phyloP scores from a whole-genome alignment of 1,140 invertebrate genomes.

The Sycobia sp. region DNA sequence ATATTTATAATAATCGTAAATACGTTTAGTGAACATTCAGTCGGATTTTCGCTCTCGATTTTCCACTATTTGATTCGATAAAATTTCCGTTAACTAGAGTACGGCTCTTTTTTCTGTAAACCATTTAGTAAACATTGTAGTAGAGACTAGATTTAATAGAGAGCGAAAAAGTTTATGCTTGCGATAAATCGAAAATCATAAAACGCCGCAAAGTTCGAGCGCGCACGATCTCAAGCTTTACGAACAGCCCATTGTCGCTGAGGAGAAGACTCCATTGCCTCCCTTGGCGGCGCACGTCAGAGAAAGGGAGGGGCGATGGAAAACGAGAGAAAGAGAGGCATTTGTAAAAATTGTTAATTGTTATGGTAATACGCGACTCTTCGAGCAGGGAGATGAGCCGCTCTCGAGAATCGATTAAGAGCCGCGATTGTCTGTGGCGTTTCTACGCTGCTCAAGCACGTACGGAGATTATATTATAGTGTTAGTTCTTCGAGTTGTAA shows the following conservation, averaged over 20 bases:
- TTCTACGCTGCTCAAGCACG: too few species aligned
- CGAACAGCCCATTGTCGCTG: slow-evolving; percentile 22
- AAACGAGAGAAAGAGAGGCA: neutral
- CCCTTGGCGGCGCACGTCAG: neutral
- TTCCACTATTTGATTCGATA: too few species aligned
- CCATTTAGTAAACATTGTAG: too few species aligned
- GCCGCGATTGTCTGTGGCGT: neutral
- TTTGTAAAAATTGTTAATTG: slow-evolving; percentile 24
- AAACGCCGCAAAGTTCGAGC: slow-evolving; percentile 23
- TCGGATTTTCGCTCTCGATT: too few species aligned
- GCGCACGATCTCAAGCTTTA: slow-evolving; percentile 12
- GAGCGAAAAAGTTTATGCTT: too few species aligned
- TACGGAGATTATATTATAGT: slow-evolving; percentile 25
- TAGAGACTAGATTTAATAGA: too few species aligned
- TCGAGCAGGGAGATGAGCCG: too few species aligned
- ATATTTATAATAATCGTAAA: too few species aligned
- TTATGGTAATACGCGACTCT: slow-evolving; percentile 28
- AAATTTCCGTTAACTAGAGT: too few species aligned
- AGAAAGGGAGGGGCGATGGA: too few species aligned
- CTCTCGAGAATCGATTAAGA: slow-evolving; percentile 31
- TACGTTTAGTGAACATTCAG: too few species aligned
- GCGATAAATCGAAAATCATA: slow-evolving; percentile 29
- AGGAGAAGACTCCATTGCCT: slow-evolving; percentile 3
- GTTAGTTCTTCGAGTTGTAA: slow-evolving; percentile 28
- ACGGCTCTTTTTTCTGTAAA: too few species aligned